Conservation (phyloP, 2,113 vertebrate species). For the Menidia beryllina region DNA sequence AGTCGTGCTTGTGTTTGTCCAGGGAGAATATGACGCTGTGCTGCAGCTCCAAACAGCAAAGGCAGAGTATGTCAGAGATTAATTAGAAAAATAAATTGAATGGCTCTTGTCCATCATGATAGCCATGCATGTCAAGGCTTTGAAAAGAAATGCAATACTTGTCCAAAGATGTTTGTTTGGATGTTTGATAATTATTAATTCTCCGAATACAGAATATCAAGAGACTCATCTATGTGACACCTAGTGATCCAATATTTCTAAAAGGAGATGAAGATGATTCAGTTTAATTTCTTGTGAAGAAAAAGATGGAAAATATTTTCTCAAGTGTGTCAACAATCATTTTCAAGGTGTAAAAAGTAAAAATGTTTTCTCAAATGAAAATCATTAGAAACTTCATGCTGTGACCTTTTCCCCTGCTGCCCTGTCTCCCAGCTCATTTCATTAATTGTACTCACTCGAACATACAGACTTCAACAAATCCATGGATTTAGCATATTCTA, state of each 20-base stretch:
- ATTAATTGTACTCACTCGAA: slow-evolving; percentile 39
- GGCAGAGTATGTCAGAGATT: background rate
- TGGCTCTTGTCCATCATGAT: background rate
- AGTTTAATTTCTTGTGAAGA: no score
- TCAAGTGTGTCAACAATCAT: background rate
- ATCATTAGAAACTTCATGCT: slow-evolving; percentile 10
- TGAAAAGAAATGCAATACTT: background rate
- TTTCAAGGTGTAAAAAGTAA: background rate
- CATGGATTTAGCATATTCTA: background rate
- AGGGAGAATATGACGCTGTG: background rate
- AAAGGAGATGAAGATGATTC: background rate
- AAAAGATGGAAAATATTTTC: no score
- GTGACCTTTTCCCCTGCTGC: slow-evolving; percentile 10
- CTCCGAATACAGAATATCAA: background rate
- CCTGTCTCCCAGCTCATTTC: slow-evolving; percentile 9
- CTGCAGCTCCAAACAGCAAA: background rate
- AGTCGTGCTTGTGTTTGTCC: background rate
- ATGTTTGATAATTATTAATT: background rate
- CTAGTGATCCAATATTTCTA: background rate
- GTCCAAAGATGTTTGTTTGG: background rate
- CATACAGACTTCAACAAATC: slow-evolving; percentile 19
- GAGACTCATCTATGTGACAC: background rate
- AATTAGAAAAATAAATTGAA: slow-evolving; percentile 8
- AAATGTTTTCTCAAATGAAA: slow-evolving; percentile 1
- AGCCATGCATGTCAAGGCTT: background rate